Evolutionary conservation across 92 coral and sea anemone species (phyloP), one percentile per base, ranked within the genome.

Genomic region (Parazoanthus darwini): DNA sequence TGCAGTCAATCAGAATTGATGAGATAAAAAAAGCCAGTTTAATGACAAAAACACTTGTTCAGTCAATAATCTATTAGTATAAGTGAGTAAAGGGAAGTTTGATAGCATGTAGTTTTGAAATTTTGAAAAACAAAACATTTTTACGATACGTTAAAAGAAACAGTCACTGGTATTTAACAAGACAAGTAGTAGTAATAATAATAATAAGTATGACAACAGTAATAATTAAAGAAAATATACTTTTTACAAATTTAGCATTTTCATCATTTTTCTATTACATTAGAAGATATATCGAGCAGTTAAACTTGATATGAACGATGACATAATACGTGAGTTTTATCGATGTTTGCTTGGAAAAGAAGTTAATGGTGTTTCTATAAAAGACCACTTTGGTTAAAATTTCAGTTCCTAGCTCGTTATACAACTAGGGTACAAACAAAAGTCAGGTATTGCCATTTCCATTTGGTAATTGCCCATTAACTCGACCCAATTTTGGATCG

Each of bases 401-500:
- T 67, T 67, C 74, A 67, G 74, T 67, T 67, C 74, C 74, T 67
- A 67, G 74, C 74, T 67, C 74, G 74, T 67, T 67, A 67, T 67
- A 67, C 74, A 67, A 67, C 74, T 67, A 67, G 74, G 74, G 74
- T 67, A 67, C 74, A 67, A 67, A 67, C 74, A 67, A 67, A 67
- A 67, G 74, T 67, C 74, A 67, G 74, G 74, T 67, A 67, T 67
- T 67, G 74, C 74, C 74, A 67, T 67, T 67, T 67, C 74, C 74
- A 67, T 67, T 67, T 67, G 74, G 74, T 67, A 67, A 67, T 67
- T 67, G 74, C 74, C 74, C 74, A 67, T 67, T 67, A 67, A 67
- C 74, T 67, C 74, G 74, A 67, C 74, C 74, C 74, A 67, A 67
- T 67, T 67, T 67, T 67, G 74, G 74, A 67, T 67, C 74, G 74